These are phyloP conservation scores for Apostichopus leukothele DNA, from an alignment of 53 echinoderm and acorn worm species.

Conservation along the genomic window DNA sequence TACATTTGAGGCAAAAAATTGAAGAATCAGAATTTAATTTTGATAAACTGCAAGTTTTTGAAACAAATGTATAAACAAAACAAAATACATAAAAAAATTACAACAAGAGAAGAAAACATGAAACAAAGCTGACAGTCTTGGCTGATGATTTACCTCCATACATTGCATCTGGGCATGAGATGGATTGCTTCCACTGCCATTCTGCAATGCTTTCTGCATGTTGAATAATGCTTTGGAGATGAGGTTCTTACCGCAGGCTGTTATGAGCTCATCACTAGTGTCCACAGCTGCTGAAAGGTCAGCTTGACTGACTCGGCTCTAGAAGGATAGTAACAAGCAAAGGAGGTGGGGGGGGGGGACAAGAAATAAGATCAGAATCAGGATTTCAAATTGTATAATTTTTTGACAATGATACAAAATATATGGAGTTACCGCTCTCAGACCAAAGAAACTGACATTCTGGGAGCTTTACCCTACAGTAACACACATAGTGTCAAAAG, in stretches of 20 bases:
- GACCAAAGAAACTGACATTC: conserved; percentile 27
- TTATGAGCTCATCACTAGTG: conserved; percentile 71
- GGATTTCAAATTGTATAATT: too few species aligned
- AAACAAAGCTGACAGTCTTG: background rate
- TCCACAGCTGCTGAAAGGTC: conserved; percentile 42
- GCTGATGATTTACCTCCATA: conserved; percentile 63
- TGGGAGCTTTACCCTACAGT: background rate
- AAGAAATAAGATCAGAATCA: too few species aligned
- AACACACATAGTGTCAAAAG: too few species aligned
- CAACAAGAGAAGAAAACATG: too few species aligned
- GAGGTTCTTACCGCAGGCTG: conserved; percentile 85
- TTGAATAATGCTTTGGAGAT: conserved; percentile 86
- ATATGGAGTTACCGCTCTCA: conserved; percentile 13
- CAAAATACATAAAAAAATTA: too few species aligned
- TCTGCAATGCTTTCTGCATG: conserved; percentile 81
- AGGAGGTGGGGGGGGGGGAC: too few species aligned
- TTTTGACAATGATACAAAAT: too few species aligned
- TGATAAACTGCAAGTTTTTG: too few species aligned
- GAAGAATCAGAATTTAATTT: too few species aligned
- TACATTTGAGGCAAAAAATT: too few species aligned
- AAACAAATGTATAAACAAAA: background rate
- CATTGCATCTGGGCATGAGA: conserved; percentile 61
- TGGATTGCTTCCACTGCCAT: conserved; percentile 57
- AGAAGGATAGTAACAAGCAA: background rate
- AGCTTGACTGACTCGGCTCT: background rate